Evolutionary conservation across 2,113 vertebrate genomes (phyloP).

Genomic region (Chloropsis hardwickii): DNA sequence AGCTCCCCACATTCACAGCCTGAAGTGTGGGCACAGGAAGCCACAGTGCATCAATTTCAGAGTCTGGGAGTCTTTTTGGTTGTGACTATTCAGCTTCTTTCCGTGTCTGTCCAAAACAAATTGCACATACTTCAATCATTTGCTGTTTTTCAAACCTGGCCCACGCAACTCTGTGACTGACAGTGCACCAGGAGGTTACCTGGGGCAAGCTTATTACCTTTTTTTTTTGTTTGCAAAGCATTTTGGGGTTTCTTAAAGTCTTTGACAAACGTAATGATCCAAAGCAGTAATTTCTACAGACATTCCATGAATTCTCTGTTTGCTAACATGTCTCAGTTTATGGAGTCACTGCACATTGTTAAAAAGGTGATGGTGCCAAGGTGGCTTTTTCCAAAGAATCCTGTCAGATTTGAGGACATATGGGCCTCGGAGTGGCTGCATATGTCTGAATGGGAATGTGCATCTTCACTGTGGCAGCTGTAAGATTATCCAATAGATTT

Average conservation of each 20-base stretch:
- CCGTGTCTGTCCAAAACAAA: accelerated
- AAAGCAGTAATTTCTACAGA: neutral
- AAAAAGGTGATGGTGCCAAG: conserved; percentile 4
- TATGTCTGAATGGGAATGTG: neutral
- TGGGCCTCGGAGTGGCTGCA: neutral
- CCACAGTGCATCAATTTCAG: neutral
- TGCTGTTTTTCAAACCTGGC: neutral
- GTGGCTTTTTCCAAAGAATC: neutral
- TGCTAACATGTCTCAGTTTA: neutral
- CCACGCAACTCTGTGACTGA: neutral
- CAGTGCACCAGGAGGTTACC: neutral
- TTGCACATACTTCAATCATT: neutral
- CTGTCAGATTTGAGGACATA: neutral
- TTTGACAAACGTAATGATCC: neutral
- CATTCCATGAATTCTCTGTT: neutral
- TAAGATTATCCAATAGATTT: neutral
- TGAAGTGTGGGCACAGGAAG: neutral
- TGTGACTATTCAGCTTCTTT: neutral
- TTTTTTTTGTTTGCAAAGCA: neutral
- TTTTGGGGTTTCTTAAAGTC: neutral
- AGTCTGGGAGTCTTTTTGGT: too few relatives aligned
- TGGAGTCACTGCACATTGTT: neutral
- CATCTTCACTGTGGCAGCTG: neutral
- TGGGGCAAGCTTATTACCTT: neutral
- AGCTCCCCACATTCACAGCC: neutral